A percentile compares a stretch with the other conserved stretches of the same genome.
These are phyloP conservation scores for Porites rus DNA, from an alignment of 92 coral and sea anemone genomes.

Conservation along the genomic window DNA sequence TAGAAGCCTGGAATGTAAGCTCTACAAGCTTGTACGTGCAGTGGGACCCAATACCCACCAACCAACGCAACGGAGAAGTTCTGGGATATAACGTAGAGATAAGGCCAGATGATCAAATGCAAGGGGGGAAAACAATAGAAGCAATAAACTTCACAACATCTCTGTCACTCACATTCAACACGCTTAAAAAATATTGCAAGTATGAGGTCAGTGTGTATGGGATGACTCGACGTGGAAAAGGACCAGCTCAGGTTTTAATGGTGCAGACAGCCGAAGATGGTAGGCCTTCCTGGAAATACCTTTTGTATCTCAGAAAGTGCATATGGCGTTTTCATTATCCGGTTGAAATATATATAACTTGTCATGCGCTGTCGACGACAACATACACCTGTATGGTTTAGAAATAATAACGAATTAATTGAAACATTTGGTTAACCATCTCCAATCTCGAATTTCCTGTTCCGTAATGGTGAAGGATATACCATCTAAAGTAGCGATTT, in stretches of 20 bases:
- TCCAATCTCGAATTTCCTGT: too few relatives aligned
- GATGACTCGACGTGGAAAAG: slow-evolving; percentile 12
- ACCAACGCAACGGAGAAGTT: neutral
- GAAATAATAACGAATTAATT: too few relatives aligned
- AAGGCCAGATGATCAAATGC: neutral
- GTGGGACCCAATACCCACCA: slow-evolving; percentile 36
- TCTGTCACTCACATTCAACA: neutral
- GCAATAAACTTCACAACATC: neutral
- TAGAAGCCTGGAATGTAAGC: slow-evolving; percentile 35
- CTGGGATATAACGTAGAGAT: neutral
- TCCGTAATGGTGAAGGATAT: too few relatives aligned
- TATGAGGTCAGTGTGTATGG: slow-evolving; percentile 7
- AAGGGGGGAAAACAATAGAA: neutral
- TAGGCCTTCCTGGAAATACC: neutral
- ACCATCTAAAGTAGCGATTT: too few relatives aligned
- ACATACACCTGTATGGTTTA: too few relatives aligned
- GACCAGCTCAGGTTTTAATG: neutral
- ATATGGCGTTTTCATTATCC: too few relatives aligned
- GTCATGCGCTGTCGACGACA: too few relatives aligned
- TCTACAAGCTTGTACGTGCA: slow-evolving; percentile 32
- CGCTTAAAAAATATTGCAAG: slow-evolving; percentile 18
- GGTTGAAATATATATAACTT: too few relatives aligned
- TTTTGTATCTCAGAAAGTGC: too few relatives aligned
- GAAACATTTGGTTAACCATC: too few relatives aligned
- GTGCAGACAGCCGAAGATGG: slow-evolving; percentile 44